Base-by-base conservation (phyloP, 2,888 invertebrate species). In the Cryptocephalus moraei region DNA sequence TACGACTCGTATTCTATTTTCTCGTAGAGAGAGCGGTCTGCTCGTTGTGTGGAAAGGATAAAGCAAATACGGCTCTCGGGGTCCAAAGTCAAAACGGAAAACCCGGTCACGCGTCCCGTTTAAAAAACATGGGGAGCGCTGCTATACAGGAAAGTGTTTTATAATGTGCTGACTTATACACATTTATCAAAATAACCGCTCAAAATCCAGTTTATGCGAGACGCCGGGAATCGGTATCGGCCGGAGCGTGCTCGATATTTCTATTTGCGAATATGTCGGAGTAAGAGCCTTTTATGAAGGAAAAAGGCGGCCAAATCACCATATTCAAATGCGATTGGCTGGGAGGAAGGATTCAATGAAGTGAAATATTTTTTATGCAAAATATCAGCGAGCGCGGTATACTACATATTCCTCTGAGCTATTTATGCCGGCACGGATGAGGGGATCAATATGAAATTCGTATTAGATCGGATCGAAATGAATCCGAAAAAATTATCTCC, bases 141-240 rank as follows among this genome's bases (percentile, higher is more conserved):
- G 50, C 53, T 38, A 22, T 22, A 22, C 46, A 52, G 60, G 55
- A 58, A 62, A 63, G 61, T 62, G 63, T 63, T 63, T 64, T 62
- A 62, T 64, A 63, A 63, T 62, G 63, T 64, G 63, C 61, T 57
- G 61, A 63, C 60, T 64, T 62, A 53, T 57, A 56, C 56, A 56
- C 61, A 60, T 63, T 64, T 58, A 62, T 63, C 62, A 62, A 60
- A 63, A 62, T 55, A 55, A 52, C 50, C 53, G 48, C 48, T 56
- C 50, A 54, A 56, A 54, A 51, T 53, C 53, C 52, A 50, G 47
- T 56, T 54, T 52, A 42, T 36, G 12, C 50, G 48, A 52, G 44
- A 49, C 42, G 47, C 50, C 43, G 42, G 36, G 6, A 44, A 50
- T 48, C 39, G 39, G 31, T 43, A 54, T 47, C 13, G 39, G 45